Conservation (phyloP, 2,113 vertebrate genomes). For the Spizaetus ornatus region DNA sequence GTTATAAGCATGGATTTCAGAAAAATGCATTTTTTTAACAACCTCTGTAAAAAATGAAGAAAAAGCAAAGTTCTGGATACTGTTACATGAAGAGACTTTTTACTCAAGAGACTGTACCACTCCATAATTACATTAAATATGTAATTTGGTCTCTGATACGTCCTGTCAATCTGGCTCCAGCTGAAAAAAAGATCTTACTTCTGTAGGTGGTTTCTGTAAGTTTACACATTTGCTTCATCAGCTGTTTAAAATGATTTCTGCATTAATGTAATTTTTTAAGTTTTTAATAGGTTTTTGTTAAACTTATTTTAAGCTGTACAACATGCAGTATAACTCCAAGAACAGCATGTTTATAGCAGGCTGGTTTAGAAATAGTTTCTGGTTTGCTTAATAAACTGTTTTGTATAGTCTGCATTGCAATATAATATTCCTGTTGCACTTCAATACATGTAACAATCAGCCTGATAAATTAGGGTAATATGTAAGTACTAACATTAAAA, state of each 20-base stretch:
- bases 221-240: neutral
- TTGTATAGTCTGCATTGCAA: neutral
- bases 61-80: neutral
- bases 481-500: constrained; percentile 25
- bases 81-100: neutral
- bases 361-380: neutral
- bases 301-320: neutral
- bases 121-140: neutral
- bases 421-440: neutral
- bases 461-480: neutral
- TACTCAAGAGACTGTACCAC: neutral
- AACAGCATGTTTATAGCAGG: neutral
- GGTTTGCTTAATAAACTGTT: neutral
- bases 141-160: neutral
- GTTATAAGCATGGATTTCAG: neutral
- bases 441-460: neutral
- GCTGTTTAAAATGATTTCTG: neutral
- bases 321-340: neutral
- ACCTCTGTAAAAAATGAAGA: neutral
- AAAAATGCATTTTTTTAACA: neutral
- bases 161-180: neutral
- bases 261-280: neutral
- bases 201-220: neutral
- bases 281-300: neutral
- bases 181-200: neutral